These are phyloP conservation scores for Symphodus melops DNA, from an alignment of 2,113 vertebrate genomes.

Conservation along the genomic window DNA sequence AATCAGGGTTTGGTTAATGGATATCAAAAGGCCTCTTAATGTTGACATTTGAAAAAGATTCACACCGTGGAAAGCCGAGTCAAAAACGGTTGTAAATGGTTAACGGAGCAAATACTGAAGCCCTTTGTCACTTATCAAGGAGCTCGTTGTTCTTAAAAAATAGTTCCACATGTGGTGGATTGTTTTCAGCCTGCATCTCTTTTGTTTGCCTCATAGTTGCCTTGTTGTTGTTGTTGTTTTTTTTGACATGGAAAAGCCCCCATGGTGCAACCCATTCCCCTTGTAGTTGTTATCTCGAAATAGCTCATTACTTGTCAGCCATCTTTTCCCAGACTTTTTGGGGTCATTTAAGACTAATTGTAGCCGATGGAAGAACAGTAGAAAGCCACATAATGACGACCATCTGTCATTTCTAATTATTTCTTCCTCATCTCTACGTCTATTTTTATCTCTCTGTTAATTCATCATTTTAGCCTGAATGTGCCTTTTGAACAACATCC, in stretches of 20 bases:
- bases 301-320: slow-evolving; percentile 35
- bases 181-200: slow-evolving; percentile 17
- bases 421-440: slow-evolving; percentile 27
- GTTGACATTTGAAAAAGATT: slow-evolving; percentile 44
- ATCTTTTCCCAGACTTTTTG: slow-evolving; percentile 51
- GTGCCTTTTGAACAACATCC: slow-evolving; percentile 2
- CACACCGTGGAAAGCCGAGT: slow-evolving; percentile 35
- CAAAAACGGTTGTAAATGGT: slow-evolving; percentile 43
- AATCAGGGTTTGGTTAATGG: slow-evolving; percentile 49
- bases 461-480: slow-evolving; percentile 14
- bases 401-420: slow-evolving; percentile 69
- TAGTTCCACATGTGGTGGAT: not conserved
- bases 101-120: slow-evolving; percentile 38
- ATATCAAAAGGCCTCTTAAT: slow-evolving; percentile 64
- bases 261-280: slow-evolving; percentile 20
- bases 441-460: slow-evolving; percentile 35
- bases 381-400: slow-evolving; percentile 47
- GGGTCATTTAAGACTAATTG: slow-evolving; percentile 62
- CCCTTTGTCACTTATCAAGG: slow-evolving; percentile 21
- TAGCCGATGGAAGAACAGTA: slow-evolving; percentile 38
- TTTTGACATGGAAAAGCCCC: slow-evolving; percentile 29
- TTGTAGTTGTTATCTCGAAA: slow-evolving; percentile 30
- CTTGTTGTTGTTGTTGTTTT: not conserved
- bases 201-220: slow-evolving; percentile 46
- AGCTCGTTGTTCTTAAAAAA: slow-evolving; percentile 44